phyloP scores from a whole-genome alignment of 2,888 invertebrate genomes.

The Desoria tigrina region DNA sequence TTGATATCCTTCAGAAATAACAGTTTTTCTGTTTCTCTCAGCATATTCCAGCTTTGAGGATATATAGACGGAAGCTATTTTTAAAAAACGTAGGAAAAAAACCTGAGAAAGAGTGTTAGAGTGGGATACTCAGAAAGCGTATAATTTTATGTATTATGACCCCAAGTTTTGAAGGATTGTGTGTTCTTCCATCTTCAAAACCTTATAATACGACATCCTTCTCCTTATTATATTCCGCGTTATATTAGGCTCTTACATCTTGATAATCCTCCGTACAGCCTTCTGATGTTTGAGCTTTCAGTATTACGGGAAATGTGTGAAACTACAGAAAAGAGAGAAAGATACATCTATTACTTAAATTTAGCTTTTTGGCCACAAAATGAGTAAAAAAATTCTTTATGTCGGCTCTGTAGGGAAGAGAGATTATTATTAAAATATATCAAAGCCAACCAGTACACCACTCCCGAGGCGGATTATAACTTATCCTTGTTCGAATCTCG shows the following conservation, averaged over 20 bases:
- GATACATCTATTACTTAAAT: conserved; percentile 21
- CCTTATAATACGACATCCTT: background rate
- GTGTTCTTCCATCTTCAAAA: background rate
- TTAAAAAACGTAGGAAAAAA: background rate
- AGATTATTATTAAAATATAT: conserved; percentile 27
- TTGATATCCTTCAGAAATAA: too few relatives aligned
- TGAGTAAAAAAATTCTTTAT: conserved; percentile 24
- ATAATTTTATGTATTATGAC: conserved; percentile 8
- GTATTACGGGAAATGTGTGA: background rate
- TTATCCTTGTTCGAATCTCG: too few relatives aligned
- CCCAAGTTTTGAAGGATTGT: conserved; percentile 10
- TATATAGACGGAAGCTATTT: conserved; percentile 6
- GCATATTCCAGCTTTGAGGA: too few relatives aligned
- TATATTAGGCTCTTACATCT: background rate
- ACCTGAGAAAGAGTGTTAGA: background rate
- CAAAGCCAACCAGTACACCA: background rate
- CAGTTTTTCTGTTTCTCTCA: too few relatives aligned
- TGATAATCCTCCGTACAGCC: too few relatives aligned
- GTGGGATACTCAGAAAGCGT: background rate
- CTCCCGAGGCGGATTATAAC: too few relatives aligned
- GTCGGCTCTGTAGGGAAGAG: conserved; percentile 11
- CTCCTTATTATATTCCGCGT: background rate
- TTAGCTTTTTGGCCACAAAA: conserved; percentile 36
- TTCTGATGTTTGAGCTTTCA: too few relatives aligned
- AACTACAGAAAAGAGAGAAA: background rate